A percentile compares a stretch with the other conserved stretches of the same genome.
phyloP scores from a whole-genome alignment of 2,113 vertebrate species.

The Albula glossodonta region DNA sequence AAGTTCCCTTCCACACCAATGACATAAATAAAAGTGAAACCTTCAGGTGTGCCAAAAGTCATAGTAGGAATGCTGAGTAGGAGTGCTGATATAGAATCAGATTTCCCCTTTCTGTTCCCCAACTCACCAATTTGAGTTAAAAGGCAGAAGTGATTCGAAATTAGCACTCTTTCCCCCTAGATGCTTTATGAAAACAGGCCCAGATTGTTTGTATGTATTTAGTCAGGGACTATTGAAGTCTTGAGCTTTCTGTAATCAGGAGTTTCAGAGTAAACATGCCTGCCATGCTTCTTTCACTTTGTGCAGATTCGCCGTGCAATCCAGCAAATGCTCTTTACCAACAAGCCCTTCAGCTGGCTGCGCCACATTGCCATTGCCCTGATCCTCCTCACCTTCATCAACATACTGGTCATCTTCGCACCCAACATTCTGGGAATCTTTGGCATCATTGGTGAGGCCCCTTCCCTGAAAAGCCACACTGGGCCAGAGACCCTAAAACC shows the following conservation, averaged over 20 bases:
- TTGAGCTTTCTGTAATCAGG: background rate
- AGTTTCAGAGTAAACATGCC: too few species aligned
- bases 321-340: slow-evolving; percentile 89
- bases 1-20: background rate
- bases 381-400: slow-evolving; percentile 83
- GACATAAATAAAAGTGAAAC: background rate
- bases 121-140: too few species aligned
- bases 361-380: slow-evolving; percentile 81
- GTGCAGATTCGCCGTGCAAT: slow-evolving; percentile 91
- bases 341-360: slow-evolving; percentile 89
- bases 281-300: background rate
- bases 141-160: too few species aligned
- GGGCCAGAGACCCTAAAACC: background rate
- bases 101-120: too few species aligned
- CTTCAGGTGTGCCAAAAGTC: too few species aligned
- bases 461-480: fast-evolving
- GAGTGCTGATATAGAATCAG: background rate
- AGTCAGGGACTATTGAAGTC: background rate
- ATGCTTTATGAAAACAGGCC: too few species aligned
- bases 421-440: slow-evolving; percentile 97
- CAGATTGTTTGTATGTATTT: too few species aligned
- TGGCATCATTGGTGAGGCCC: slow-evolving; percentile 83
- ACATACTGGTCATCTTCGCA: slow-evolving; percentile 94
- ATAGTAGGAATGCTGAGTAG: too few species aligned
- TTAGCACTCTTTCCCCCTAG: too few species aligned